These are phyloP conservation scores for Tromatobia lineatoria DNA, from an alignment of 2,888 invertebrate species.

Conservation along the genomic window DNA sequence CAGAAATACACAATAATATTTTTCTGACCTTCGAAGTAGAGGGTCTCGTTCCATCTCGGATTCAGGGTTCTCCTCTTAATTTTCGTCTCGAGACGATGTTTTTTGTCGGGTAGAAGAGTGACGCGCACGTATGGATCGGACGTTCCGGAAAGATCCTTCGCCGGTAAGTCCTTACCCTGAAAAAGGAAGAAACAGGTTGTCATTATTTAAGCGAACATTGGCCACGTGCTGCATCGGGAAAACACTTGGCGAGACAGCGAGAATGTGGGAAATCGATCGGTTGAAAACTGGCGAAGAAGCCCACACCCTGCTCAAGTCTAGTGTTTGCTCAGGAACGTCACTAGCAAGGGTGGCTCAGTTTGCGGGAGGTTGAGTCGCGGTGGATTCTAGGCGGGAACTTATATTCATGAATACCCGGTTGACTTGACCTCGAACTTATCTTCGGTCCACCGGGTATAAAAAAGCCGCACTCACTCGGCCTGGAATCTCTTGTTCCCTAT, in stretches of 20 bases:
- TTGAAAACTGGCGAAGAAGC: not conserved
- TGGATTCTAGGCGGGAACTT: constrained; percentile 29
- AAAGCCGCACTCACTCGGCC: constrained; percentile 41
- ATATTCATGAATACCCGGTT: constrained; percentile 50
- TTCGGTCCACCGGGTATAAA: constrained; percentile 48
- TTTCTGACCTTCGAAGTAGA: constrained; percentile 92
- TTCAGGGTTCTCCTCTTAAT: constrained; percentile 96
- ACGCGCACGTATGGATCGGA: constrained; percentile 97
- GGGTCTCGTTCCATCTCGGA: constrained; percentile 97
- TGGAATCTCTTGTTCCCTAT: constrained; percentile 17
- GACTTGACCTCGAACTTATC: constrained; percentile 53
- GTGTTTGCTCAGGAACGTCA: constrained; percentile 16
- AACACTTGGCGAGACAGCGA: not conserved
- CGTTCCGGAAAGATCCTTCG: constrained; percentile 96
- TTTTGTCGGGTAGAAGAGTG: constrained; percentile 95
- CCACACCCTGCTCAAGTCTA: not conserved
- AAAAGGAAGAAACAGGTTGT: constrained; percentile 26
- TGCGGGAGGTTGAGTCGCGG: not conserved
- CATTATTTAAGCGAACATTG: not conserved
- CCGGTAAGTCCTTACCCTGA: constrained; percentile 97
- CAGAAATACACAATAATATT: not conserved
- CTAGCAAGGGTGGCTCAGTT: constrained; percentile 1
- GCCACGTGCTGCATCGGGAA: not conserved
- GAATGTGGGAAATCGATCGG: constrained; percentile 23
- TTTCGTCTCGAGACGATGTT: constrained; percentile 96